Percentiles rank a stretch among this genome's conserved stretches.
phyloP scores from a whole-genome alignment of 2,797 vertebrate species.

The Spinibarbus caldwelli region DNA sequence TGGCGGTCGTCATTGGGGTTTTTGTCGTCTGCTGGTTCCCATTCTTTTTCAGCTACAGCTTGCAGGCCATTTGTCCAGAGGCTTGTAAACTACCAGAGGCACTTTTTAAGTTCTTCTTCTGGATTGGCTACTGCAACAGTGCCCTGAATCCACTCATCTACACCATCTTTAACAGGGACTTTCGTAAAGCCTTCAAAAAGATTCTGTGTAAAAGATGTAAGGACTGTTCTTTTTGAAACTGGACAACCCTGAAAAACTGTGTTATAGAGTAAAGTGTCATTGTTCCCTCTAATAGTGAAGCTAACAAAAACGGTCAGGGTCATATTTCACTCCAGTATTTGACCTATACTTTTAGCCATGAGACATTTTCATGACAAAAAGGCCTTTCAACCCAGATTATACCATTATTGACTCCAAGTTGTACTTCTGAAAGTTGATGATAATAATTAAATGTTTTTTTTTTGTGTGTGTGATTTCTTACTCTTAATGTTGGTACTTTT shows the following conservation, averaged over 20 bases:
- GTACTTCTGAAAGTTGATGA: not conserved
- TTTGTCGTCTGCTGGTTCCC: conserved; percentile 89
- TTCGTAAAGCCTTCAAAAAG: conserved; percentile 86
- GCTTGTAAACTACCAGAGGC: conserved; percentile 74
- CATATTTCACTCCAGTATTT: not conserved
- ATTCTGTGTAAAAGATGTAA: conserved; percentile 78
- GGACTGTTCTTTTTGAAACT: conserved; percentile 65
- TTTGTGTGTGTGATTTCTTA: not conserved
- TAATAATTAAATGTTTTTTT: too few relatives aligned
- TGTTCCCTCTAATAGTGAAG: not conserved
- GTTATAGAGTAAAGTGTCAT: not conserved
- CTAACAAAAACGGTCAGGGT: not conserved
- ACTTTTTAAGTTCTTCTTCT: conserved; percentile 84
- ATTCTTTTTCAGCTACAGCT: conserved; percentile 84
- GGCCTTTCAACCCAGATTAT: not conserved
- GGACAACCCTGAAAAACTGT: not conserved
- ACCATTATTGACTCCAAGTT: not conserved
- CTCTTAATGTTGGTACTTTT: not conserved
- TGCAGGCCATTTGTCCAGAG: conserved; percentile 77
- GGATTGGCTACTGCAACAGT: conserved; percentile 90
- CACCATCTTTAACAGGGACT: conserved; percentile 89
- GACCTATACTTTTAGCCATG: not conserved
- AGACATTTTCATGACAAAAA: not conserved
- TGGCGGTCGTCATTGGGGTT: conserved; percentile 85
- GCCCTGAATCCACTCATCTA: conserved; percentile 91